A percentile compares a stretch with the other conserved stretches of the same genome.
Conservation (phyloP, 2,888 invertebrate species). For the Alloscopus bannaensis region DNA sequence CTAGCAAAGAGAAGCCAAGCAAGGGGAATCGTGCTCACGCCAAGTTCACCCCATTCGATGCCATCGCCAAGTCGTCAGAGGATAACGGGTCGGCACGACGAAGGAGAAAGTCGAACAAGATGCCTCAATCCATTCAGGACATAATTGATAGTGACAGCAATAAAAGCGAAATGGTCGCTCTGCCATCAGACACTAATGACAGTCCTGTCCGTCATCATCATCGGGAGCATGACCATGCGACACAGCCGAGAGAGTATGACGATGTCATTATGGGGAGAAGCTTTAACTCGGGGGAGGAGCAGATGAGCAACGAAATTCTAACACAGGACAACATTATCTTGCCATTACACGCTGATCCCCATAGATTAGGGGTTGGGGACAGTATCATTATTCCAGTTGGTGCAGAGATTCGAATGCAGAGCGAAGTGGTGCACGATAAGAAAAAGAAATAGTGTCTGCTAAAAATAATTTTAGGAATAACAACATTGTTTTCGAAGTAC, state of each 20-base stretch:
- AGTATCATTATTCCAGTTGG: slow-evolving; percentile 38
- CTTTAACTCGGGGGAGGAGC: slow-evolving; percentile 10
- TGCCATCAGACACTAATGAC: slow-evolving; percentile 16
- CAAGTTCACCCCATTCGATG: slow-evolving; percentile 56
- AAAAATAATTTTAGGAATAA: neutral
- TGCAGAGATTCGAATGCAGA: slow-evolving; percentile 38
- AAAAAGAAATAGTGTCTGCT: slow-evolving; percentile 13
- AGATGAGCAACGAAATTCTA: slow-evolving; percentile 39
- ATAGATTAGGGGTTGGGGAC: neutral
- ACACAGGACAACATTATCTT: too few relatives aligned
- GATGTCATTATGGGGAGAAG: slow-evolving; percentile 13
- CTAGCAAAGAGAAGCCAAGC: neutral
- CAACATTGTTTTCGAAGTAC: neutral
- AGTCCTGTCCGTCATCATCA: slow-evolving; percentile 23
- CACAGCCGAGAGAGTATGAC: neutral
- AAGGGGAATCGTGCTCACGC: slow-evolving; percentile 22
- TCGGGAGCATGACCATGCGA: neutral
- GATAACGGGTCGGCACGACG: slow-evolving; percentile 6
- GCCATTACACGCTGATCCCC: slow-evolving; percentile 37
- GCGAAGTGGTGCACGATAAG: slow-evolving; percentile 21
- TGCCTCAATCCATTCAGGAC: slow-evolving; percentile 53
- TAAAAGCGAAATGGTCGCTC: slow-evolving; percentile 31
- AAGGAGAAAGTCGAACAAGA: slow-evolving; percentile 47
- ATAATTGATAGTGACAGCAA: slow-evolving; percentile 57
- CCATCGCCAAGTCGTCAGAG: slow-evolving; percentile 32